Evolutionary conservation across 2,113 vertebrate species (phyloP).

Genomic region (Puffinus mauretanicus): DNA sequence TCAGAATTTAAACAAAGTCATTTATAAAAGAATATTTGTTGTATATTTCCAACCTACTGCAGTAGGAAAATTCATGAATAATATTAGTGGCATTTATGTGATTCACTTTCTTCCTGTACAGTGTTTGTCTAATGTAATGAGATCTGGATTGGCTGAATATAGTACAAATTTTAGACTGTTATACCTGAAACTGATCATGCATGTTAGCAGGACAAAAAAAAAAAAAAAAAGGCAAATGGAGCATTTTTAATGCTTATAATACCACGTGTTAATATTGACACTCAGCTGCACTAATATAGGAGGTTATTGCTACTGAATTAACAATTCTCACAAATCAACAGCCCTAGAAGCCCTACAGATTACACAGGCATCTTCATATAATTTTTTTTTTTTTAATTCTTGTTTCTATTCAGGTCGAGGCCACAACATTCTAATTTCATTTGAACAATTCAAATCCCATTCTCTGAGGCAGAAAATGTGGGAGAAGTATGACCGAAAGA

Average conservation of each 20-base stretch:
- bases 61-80: slow-evolving; percentile 76
- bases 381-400: background rate
- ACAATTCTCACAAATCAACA: slow-evolving; percentile 37
- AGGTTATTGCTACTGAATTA: slow-evolving; percentile 58
- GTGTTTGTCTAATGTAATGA: slow-evolving; percentile 75
- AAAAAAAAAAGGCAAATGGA: background rate
- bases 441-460: slow-evolving; percentile 43
- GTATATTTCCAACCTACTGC: slow-evolving; percentile 53
- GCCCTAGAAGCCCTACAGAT: background rate
- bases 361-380: background rate
- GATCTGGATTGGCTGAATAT: slow-evolving; percentile 61
- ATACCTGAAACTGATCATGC: slow-evolving; percentile 29
- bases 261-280: slow-evolving; percentile 55
- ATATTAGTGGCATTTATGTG: slow-evolving; percentile 73
- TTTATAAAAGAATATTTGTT: slow-evolving; percentile 62
- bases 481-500: background rate
- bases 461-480: slow-evolving; percentile 8
- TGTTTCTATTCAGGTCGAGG: slow-evolving; percentile 51
- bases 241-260: slow-evolving; percentile 43
- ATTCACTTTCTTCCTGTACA: slow-evolving; percentile 63
- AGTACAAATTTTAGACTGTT: slow-evolving; percentile 65
- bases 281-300: slow-evolving; percentile 29
- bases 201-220: background rate
- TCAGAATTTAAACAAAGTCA: slow-evolving; percentile 58
- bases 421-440: slow-evolving; percentile 52